Evolutionary conservation across 2,113 vertebrate species (phyloP).

Genomic region (Herpetotheres cachinnans): DNA sequence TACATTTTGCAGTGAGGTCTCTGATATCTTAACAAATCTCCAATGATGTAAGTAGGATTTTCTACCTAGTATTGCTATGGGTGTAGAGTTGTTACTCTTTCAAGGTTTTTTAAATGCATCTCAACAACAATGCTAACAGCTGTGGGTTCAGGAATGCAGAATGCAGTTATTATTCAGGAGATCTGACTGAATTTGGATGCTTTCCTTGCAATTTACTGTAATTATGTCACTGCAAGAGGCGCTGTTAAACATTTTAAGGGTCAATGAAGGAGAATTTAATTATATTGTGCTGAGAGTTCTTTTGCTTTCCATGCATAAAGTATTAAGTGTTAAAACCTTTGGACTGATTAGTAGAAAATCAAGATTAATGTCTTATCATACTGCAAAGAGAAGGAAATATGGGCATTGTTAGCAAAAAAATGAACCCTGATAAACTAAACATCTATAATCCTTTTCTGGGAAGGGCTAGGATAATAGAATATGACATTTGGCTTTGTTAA

Average conservation of each 20-base stretch:
- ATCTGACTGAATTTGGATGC: neutral
- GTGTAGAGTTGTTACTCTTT: neutral
- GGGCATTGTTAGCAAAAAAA: neutral
- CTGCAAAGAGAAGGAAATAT: neutral
- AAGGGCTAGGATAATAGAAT: neutral
- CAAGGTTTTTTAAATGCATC: neutral
- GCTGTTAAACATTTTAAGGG: neutral
- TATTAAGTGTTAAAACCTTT: slow-evolving; percentile 26
- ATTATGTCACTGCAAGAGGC: slow-evolving; percentile 1
- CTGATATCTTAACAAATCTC: neutral
- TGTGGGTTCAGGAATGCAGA: neutral
- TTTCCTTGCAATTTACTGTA: neutral
- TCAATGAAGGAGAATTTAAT: slow-evolving; percentile 10
- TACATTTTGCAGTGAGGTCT: neutral
- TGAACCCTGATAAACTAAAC: neutral
- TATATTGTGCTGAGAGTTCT: slow-evolving; percentile 9
- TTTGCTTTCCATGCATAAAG: neutral
- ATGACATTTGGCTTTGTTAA: slow-evolving; percentile 9
- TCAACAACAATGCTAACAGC: neutral
- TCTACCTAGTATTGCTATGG: neutral
- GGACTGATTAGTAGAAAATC: neutral
- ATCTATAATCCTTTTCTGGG: neutral
- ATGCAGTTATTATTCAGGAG: neutral
- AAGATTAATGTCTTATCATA: slow-evolving; percentile 11
- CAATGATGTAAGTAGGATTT: neutral